These are phyloP conservation scores for Saxicola maurus DNA, from an alignment of 2,797 vertebrate genomes.

Conservation along the genomic window DNA sequence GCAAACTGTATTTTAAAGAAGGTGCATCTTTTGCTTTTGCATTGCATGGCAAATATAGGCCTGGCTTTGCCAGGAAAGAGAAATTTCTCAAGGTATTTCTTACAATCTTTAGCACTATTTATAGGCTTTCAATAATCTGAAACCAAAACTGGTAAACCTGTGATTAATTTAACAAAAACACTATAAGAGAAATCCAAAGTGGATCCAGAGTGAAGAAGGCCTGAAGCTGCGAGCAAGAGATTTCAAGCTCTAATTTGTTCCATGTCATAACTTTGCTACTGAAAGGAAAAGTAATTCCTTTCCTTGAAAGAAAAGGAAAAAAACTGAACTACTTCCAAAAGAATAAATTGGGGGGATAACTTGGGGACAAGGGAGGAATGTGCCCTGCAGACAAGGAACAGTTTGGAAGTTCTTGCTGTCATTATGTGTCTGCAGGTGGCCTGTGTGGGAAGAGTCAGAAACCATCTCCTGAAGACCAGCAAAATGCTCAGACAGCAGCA, in stretches of 20 bases:
- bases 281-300: background rate
- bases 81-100: background rate
- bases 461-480: constrained; percentile 82
- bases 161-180: background rate
- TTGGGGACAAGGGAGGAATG: accelerated
- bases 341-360: background rate
- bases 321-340: background rate
- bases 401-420: background rate
- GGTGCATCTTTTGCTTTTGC: background rate
- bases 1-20: accelerated
- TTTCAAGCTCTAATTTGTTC: background rate
- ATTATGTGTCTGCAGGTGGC: constrained; percentile 68
- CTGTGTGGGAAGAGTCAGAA: constrained; percentile 71
- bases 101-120: background rate
- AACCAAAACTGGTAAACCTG: background rate
- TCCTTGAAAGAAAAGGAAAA: background rate
- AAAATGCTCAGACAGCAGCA: constrained; percentile 82
- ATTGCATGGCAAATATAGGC: background rate
- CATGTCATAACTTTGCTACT: background rate
- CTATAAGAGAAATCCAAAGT: background rate
- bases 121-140: background rate
- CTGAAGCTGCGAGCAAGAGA: background rate
- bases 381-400: background rate
- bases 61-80: background rate
- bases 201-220: background rate